Evolutionary conservation across 2,797 vertebrate species (phyloP).

Genomic region (Trichosurus vulpecula): DNA sequence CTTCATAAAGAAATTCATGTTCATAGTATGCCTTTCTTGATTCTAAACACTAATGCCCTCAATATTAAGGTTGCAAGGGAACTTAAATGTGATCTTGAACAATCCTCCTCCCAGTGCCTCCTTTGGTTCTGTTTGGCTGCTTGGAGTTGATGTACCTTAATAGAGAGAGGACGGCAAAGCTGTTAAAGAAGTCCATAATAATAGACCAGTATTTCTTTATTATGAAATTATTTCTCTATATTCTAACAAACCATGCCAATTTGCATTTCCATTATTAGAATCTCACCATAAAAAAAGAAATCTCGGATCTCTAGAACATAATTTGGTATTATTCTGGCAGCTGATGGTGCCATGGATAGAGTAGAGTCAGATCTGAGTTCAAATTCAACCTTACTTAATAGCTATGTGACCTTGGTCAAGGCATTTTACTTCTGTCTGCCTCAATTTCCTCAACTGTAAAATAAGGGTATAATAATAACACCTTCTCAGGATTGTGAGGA

Average conservation of each 20-base stretch:
- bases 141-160: background rate
- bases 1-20: background rate
- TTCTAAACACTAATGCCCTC: background rate
- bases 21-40: background rate
- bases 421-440: background rate
- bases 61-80: background rate
- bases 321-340: background rate
- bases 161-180: background rate
- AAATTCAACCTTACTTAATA: background rate
- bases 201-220: background rate
- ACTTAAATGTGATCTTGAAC: background rate
- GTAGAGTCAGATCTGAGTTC: background rate
- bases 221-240: background rate
- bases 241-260: background rate
- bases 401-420: background rate
- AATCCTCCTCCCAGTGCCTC: background rate
- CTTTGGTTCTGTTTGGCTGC: background rate
- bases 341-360: background rate
- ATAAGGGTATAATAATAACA: background rate
- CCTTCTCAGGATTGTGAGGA: background rate
- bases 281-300: background rate
- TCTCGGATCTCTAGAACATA: background rate
- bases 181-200: background rate
- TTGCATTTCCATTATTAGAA: background rate
- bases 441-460: background rate